Evolutionary conservation across 92 coral and sea anemone genomes (phyloP).

Genomic region (Galaxea fascicularis): DNA sequence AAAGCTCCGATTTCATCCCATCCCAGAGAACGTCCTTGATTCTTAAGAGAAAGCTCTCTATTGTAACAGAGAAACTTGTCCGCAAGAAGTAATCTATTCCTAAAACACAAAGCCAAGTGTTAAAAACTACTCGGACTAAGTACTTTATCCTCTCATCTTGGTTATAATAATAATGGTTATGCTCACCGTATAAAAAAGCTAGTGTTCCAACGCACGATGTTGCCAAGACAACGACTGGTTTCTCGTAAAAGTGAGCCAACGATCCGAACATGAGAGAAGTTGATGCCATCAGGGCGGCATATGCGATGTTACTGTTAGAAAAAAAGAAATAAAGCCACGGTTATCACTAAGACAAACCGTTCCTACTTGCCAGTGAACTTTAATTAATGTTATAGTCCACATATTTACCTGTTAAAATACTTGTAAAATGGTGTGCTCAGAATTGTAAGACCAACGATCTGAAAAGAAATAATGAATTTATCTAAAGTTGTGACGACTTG

Average conservation of each 20-base stretch:
- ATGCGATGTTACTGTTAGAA: conserved; percentile 75
- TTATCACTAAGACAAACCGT: neutral
- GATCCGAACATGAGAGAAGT: conserved; percentile 85
- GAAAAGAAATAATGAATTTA: neutral
- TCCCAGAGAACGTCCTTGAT: conserved; percentile 85
- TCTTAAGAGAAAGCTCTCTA: conserved; percentile 89
- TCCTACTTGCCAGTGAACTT: neutral
- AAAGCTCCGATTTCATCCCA: conserved; percentile 86
- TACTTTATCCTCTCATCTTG: neutral
- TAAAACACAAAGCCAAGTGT: conserved; percentile 8
- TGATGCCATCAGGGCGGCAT: conserved; percentile 88
- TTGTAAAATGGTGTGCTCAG: conserved; percentile 90
- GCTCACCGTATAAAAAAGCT: conserved; percentile 90
- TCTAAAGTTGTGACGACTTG: neutral
- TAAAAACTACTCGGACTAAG: no score
- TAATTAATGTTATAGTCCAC: neutral
- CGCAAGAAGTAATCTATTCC: conserved; percentile 87
- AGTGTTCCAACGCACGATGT: conserved; percentile 88
- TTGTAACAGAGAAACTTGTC: conserved; percentile 95
- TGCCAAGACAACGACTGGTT: conserved; percentile 86
- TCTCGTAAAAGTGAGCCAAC: conserved; percentile 90
- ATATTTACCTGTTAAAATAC: conserved; percentile 84
- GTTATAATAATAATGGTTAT: neutral
- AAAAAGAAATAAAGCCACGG: neutral
- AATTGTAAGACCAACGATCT: conserved; percentile 85